Percentiles rank a stretch among this genome's conserved stretches.
These are phyloP conservation scores for Leptopilina myrica DNA, from an alignment of 2,888 invertebrate genomes.

Conservation along the genomic window DNA sequence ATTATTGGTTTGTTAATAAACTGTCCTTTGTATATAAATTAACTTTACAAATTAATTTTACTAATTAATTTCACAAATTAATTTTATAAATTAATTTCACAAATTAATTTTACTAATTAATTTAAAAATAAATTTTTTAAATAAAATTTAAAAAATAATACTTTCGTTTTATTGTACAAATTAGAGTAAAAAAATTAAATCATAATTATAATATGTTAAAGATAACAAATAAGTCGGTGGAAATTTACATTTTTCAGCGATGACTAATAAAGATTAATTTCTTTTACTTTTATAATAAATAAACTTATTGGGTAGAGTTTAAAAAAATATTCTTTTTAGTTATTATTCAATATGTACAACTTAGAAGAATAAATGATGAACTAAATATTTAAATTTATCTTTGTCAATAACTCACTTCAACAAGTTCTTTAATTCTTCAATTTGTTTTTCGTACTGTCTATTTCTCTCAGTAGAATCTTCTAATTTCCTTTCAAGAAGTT, in stretches of 20 bases:
- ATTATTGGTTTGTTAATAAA: not conserved
- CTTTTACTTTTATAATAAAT: not conserved
- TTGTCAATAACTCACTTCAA: not conserved
- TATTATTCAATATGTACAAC: no score
- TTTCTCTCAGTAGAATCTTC: not conserved
- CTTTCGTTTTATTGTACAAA: not conserved
- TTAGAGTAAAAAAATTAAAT: not conserved
- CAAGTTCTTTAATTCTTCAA: slow-evolving; percentile 7
- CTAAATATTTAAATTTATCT: not conserved
- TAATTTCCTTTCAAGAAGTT: slow-evolving; percentile 21
- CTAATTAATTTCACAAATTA: no score
- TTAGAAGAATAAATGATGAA: not conserved
- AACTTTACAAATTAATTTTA: not conserved
- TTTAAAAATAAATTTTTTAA: no score
- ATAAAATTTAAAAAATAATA: no score
- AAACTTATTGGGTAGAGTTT: no score
- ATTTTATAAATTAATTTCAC: no score
- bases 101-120: no score
- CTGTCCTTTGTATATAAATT: not conserved
- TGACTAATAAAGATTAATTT: slow-evolving; percentile 4
- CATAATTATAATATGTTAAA: not conserved
- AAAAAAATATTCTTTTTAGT: no score
- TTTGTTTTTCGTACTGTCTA: slow-evolving; percentile 18
- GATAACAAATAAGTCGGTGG: not conserved
- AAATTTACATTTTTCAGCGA: not conserved